Evolutionary conservation across 2,113 vertebrate species (phyloP).

Genomic region (Illadopsis cleaveri): DNA sequence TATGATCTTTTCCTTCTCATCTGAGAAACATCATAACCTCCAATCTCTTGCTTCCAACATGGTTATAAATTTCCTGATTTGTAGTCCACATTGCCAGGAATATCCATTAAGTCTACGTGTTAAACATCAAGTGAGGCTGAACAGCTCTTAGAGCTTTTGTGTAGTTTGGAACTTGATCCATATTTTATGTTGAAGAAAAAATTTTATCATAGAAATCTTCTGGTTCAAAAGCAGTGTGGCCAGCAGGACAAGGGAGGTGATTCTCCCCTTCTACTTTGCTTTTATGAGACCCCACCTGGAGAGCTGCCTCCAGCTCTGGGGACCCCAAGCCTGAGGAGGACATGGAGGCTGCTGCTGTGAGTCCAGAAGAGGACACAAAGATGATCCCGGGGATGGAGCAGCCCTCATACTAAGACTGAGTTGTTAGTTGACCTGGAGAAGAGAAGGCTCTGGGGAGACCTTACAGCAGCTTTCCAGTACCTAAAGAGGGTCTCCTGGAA

Average conservation of each 20-base stretch:
- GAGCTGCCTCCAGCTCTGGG: background rate
- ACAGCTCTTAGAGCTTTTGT: background rate
- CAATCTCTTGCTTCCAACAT: background rate
- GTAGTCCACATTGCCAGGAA: background rate
- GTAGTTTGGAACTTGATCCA: background rate
- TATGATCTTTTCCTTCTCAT: slow-evolving; percentile 21
- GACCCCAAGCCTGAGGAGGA: background rate
- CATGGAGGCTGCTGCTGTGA: background rate
- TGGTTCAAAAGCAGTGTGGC: background rate
- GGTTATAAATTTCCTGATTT: background rate
- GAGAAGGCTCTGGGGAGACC: background rate
- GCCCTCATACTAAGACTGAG: background rate
- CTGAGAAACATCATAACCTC: slow-evolving; percentile 18
- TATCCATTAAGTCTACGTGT: slow-evolving; percentile 23
- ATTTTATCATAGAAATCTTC: background rate
- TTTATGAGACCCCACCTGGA: background rate
- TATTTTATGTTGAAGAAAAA: slow-evolving; percentile 28
- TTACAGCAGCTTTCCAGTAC: background rate
- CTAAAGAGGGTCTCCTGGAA: background rate
- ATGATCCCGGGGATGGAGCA: background rate
- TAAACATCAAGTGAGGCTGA: slow-evolving; percentile 37
- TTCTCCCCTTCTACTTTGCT: background rate
- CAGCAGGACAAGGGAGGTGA: background rate
- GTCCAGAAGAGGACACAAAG: background rate
- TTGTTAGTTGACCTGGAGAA: background rate